phyloP scores from a whole-genome alignment of 2,888 invertebrate species.

The Beris chalybata region DNA sequence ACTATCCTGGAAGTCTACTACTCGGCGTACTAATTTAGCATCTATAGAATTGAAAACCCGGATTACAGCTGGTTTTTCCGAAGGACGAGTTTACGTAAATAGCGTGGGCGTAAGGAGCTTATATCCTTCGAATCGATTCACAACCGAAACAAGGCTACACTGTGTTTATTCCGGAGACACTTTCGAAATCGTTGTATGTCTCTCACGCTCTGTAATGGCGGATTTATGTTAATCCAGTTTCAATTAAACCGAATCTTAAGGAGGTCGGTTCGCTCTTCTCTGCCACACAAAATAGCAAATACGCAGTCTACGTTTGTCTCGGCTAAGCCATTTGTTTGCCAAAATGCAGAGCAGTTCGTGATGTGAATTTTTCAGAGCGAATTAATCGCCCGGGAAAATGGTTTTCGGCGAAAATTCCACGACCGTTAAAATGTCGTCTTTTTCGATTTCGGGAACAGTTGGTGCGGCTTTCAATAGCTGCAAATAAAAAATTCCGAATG shows the following conservation, averaged over 20 bases:
- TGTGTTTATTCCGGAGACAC: slow-evolving; percentile 17
- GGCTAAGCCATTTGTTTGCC: slow-evolving; percentile 19
- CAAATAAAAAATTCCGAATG: no score
- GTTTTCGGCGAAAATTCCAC: slow-evolving; percentile 1
- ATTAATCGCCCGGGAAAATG: slow-evolving; percentile 28
- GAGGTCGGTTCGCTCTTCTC: slow-evolving; percentile 1
- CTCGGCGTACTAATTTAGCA: no score
- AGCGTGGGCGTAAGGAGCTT: no score
- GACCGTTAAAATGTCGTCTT: no score
- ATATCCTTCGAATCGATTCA: no score
- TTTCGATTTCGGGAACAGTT: no score
- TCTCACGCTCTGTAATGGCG: slow-evolving; percentile 22
- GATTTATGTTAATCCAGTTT: slow-evolving; percentile 31
- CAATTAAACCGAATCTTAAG: slow-evolving; percentile 31
- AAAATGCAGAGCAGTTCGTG: slow-evolving; percentile 25
- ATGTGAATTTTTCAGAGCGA: slow-evolving; percentile 27
- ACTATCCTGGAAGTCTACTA: no score
- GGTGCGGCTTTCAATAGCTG: no score
- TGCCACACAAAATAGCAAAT: not conserved
- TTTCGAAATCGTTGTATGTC: slow-evolving; percentile 24
- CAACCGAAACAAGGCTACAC: no score
- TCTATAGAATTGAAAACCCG: no score
- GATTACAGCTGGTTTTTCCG: no score
- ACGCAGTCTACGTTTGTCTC: not conserved
- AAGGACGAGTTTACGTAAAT: no score